Conservation (phyloP, 2,113 vertebrate genomes). For the Sphyrna mokarran region DNA sequence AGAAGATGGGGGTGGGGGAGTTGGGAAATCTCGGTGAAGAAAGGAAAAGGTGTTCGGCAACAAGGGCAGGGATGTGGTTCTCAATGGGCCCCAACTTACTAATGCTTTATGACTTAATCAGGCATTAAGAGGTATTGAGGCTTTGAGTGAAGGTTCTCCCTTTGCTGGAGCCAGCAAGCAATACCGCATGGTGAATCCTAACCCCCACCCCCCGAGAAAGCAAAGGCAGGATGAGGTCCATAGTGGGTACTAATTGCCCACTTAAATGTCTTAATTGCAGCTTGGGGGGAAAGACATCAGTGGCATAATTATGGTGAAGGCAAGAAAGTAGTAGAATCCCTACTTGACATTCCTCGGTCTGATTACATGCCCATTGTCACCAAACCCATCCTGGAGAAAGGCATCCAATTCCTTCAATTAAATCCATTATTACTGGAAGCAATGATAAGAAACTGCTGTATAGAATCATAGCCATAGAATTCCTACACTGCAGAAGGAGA, state of each 20-base stretch:
- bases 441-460: neutral
- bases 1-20: too few relatives aligned
- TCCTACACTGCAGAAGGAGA: too few relatives aligned
- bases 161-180: neutral
- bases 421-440: neutral
- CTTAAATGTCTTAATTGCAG: neutral
- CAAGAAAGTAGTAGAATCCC: neutral
- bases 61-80: neutral
- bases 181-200: neutral
- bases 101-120: neutral
- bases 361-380: neutral
- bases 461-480: too few relatives aligned
- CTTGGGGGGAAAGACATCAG: too few relatives aligned
- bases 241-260: too few relatives aligned
- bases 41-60: too few relatives aligned
- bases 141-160: neutral
- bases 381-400: neutral
- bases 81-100: neutral
- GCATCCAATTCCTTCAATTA: neutral
- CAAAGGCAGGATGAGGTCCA: neutral
- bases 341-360: neutral
- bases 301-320: neutral
- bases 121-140: too few relatives aligned
- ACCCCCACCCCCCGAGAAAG: too few relatives aligned
- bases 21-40: neutral